Base-by-base conservation (phyloP, 2,888 invertebrate genomes). In the Amiota mariae region DNA sequence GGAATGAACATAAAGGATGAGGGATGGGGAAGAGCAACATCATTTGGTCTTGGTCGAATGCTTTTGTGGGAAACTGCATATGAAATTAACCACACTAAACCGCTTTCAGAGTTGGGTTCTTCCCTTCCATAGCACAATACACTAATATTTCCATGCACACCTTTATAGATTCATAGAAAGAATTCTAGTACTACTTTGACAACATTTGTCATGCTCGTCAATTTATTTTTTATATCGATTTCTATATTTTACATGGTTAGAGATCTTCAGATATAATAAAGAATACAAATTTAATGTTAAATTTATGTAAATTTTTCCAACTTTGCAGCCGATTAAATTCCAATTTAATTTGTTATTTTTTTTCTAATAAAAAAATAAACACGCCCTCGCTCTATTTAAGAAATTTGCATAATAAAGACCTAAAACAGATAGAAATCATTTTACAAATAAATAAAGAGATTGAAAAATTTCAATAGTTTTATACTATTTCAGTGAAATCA, bases 401-500 rank as follows among this genome's bases (percentile, higher is more conserved):
- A 24, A 68, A 82, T 84, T 84, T 85, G 86, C 86, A 85, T 84
- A 78, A 85, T 82, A 84, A 84, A 76, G 54, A 68, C 46, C 57
- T 20, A 54, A 24, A 15, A 46, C 6, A 15, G 1, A n/a, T 9
- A 48, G 49, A 48, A 66, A 54, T 54, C 54, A n/a, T 59, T 59
- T 10, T 10, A 12, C 11, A 18, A n/a, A 54, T 73, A 74, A 72
- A 36, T 36, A 63, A 73, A 64, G 46, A 70, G 56, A 66, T 20
- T 24, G 54, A 68, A 51, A 48, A 2, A 48, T 68, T 68, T 66
- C 12, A 11, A 68, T 68, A 24, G 20, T 6, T 2, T 36, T 36
- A 36, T 36, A 36, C 36, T 36, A 6, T 36, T 36, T 36, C 6
- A 36, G 8, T 36, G 36, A 36, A 36, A 36, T 36, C 36, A 36